Base-by-base conservation (phyloP, 2,113 vertebrate species). In the Tinamus guttatus region DNA sequence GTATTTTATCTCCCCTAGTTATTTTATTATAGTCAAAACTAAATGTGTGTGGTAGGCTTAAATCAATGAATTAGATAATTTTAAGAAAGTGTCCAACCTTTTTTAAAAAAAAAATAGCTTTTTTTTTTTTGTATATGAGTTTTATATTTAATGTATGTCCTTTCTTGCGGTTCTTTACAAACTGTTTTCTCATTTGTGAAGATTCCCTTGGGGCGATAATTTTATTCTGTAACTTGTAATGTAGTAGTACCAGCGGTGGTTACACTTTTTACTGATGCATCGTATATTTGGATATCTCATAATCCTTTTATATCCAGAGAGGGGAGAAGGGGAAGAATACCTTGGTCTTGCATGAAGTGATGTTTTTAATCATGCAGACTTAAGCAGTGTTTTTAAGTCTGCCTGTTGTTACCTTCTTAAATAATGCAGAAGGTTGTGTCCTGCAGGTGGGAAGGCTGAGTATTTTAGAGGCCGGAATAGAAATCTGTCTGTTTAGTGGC, bases 121-220 rank as follows among this genome's bases (percentile, higher is more conserved):
- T 80, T 96, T 41, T 32, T 80, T 96, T 96, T 98, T 97, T 97
- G 82, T 97, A 94, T 90, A 93, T 97, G 87, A 90, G 95, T 96
- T 98, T 98, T 98, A 52, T 98, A 98, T 98, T 96, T 97, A 97
- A 98, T 92, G 88, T 96, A 85, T 82, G 38, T 81, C 78, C 85
- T 97, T 93, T 95, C 95, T 95, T 98, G 97, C 96, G 91, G 91
- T 60, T 97, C 96, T 98, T 96, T 93, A 97, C 94, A 96, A 96
- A 95, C 68, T 95, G 36, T 88, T 86, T 95, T 96, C 94, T 97
- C 82, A 73, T 92, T 87, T 93, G 86, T 95, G 97, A 96, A 96
- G 92, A 96, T 96, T 95, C 93, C 85, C 93, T 93, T 45, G 73
- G 71, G 75, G 34, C 0, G 25, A 94, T 94, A 93, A 91, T 98